Conservation (phyloP, 2,888 invertebrate genomes). For the Dorcus hopei region DNA sequence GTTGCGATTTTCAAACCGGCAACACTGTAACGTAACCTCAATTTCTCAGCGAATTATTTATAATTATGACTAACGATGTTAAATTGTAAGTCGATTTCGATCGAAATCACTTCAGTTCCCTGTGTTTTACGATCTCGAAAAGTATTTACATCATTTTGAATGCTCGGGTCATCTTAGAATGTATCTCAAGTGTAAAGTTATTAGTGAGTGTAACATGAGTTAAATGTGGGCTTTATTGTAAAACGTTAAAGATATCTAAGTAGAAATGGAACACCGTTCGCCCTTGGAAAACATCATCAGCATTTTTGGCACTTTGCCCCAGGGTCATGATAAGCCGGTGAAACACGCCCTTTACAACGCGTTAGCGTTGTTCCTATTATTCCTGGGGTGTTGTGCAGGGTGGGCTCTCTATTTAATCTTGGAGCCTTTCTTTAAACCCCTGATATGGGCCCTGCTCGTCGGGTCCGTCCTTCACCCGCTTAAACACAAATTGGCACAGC, state of each 20-base stretch:
- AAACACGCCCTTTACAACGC: conserved; percentile 91
- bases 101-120: too few species aligned
- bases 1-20: too few species aligned
- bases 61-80: too few species aligned
- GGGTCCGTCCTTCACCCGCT: conserved; percentile 98
- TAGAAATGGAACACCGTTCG: conserved; percentile 46
- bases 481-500: conserved; percentile 75
- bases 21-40: too few species aligned
- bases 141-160: too few species aligned
- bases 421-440: conserved; percentile 88
- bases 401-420: conserved; percentile 81
- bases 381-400: conserved; percentile 64
- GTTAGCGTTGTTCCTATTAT: conserved; percentile 73
- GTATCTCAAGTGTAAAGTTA: too few species aligned
- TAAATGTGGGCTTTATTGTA: too few species aligned
- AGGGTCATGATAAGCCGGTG: conserved; percentile 83
- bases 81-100: too few species aligned
- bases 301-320: conserved; percentile 65
- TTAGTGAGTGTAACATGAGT: too few species aligned
- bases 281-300: conserved; percentile 69
- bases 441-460: conserved; percentile 93
- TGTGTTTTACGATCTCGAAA: too few species aligned
- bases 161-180: too few species aligned
- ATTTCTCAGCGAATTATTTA: too few species aligned
- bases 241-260: background rate